Evolutionary conservation across 1,140 invertebrate genomes (phyloP).

Genomic region (Rhyzopertha dominica): DNA sequence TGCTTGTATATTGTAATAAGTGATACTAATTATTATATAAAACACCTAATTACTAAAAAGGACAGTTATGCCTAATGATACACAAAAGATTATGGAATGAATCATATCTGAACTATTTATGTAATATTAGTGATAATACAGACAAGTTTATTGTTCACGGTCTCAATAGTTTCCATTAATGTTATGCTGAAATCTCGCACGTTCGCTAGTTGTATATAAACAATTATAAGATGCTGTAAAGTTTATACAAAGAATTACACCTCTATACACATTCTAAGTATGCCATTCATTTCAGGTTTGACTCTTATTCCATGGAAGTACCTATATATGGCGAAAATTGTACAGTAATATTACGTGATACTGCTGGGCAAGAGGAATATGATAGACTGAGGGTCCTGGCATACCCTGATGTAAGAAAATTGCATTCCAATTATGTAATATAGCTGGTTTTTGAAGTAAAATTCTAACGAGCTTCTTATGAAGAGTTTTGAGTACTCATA

Average conservation of each 20-base stretch:
- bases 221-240: not conserved
- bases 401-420: slow-evolving; percentile 67
- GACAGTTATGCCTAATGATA: no score
- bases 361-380: slow-evolving; percentile 93
- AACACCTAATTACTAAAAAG: no score
- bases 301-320: slow-evolving; percentile 42
- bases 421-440: not conserved
- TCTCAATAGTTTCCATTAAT: no score
- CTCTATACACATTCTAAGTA: not conserved
- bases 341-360: slow-evolving; percentile 56
- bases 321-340: slow-evolving; percentile 33
- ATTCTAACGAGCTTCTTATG: not conserved
- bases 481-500: not conserved
- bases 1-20: no score
- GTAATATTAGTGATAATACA: no score
- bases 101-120: no score
- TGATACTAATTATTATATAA: no score
- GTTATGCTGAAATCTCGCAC: no score
- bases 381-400: slow-evolving; percentile 89
- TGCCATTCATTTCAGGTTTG: slow-evolving; percentile 36
- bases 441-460: slow-evolving; percentile 6
- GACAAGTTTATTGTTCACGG: no score
- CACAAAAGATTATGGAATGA: no score
- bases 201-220: not conserved
- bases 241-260: not conserved